A percentile compares a stretch with the other conserved stretches of the same genome.
These are phyloP conservation scores for Cephus pygmeus DNA, from an alignment of 2,888 invertebrate species.

Conservation along the genomic window DNA sequence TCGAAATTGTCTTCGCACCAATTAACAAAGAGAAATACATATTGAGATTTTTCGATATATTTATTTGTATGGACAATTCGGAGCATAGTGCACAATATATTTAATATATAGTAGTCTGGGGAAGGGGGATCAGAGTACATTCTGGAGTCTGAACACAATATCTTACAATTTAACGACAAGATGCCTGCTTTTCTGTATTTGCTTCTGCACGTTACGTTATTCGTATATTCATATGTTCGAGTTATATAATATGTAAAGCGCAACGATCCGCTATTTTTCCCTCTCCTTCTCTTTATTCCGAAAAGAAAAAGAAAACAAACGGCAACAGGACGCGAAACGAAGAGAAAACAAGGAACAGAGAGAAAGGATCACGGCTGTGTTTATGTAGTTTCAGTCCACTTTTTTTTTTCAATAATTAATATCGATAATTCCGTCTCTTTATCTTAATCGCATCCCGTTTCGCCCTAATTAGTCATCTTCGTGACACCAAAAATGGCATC, in stretches of 20 bases:
- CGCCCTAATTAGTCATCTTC: conserved; percentile 16
- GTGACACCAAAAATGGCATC: background rate
- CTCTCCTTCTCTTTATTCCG: conserved; percentile 8
- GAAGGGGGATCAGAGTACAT: conserved; percentile 60
- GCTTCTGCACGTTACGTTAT: conserved; percentile 55
- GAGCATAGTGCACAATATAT: conserved; percentile 63
- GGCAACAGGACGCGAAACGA: conserved; percentile 27
- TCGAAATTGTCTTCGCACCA: background rate
- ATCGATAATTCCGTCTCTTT: conserved; percentile 19
- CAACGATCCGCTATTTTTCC: conserved; percentile 50
- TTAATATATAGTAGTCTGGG: conserved; percentile 53
- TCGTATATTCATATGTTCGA: conserved; percentile 57
- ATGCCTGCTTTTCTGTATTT: conserved; percentile 60
- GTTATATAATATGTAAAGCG: conserved; percentile 51
- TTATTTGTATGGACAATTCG: conserved; percentile 64
- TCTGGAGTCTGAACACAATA: conserved; percentile 63
- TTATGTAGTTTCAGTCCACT: conserved; percentile 52
- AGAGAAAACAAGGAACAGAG: conserved; percentile 48
- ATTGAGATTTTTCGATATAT: conserved; percentile 54
- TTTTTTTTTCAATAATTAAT: conserved; percentile 31
- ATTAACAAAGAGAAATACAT: conserved; percentile 1
- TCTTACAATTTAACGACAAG: conserved; percentile 63
- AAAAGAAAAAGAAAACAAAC: conserved; percentile 8
- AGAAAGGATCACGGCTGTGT: conserved; percentile 45
- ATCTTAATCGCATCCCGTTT: conserved; percentile 23